Conservation (phyloP, 2,113 vertebrate species). For the Gobius niger region DNA sequence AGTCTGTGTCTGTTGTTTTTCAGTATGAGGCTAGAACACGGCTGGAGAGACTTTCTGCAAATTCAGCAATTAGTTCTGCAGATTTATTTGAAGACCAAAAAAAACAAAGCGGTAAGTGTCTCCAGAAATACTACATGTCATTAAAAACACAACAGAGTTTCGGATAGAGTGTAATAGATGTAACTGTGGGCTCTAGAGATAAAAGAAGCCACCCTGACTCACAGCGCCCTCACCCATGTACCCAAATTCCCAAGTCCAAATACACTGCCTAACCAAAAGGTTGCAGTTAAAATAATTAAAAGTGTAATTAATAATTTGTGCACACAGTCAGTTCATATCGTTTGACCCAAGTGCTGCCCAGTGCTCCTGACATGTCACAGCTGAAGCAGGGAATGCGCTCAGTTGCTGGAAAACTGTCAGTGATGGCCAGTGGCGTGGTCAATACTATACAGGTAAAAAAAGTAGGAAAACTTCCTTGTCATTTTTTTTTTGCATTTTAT, state of each 20-base stretch:
- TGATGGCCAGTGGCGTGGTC: slow-evolving; percentile 94
- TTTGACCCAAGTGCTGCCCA: slow-evolving; percentile 85
- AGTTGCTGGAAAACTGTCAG: slow-evolving; percentile 91
- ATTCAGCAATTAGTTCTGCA: slow-evolving; percentile 88
- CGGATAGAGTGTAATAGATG: no score
- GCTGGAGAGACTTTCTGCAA: slow-evolving; percentile 86
- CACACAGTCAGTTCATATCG: slow-evolving; percentile 79
- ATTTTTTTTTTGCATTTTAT: background rate
- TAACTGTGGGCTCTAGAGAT: no score
- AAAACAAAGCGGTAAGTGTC: slow-evolving; percentile 79
- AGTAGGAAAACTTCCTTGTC: background rate
- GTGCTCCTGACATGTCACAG: slow-evolving; percentile 89
- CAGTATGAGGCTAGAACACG: slow-evolving; percentile 89
- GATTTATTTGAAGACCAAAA: slow-evolving; percentile 93
- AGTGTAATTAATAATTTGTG: background rate
- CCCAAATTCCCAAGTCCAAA: no score
- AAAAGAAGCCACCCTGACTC: no score
- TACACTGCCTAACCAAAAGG: background rate
- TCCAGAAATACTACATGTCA: no score
- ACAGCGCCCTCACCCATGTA: no score
- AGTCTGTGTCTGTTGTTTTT: background rate
- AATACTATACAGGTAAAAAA: slow-evolving; percentile 87
- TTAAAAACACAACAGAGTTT: no score
- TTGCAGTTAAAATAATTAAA: background rate
- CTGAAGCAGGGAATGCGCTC: slow-evolving; percentile 91